phyloP scores from a whole-genome alignment of 2,888 invertebrate species.

The Thecophora atra region DNA sequence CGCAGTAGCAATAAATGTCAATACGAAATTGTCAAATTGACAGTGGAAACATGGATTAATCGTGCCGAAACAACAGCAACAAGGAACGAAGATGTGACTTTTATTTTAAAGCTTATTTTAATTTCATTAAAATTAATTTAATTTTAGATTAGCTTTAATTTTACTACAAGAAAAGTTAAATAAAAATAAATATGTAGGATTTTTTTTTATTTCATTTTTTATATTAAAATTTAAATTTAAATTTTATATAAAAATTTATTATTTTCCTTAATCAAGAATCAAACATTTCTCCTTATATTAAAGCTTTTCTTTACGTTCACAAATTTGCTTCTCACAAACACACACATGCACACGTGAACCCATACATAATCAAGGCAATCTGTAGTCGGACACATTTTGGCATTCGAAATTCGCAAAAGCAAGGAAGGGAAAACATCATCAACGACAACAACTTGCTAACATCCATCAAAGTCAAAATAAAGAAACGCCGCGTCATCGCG shows the following conservation, averaged over 20 bases:
- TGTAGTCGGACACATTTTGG: slow-evolving; percentile 21
- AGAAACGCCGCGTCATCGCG: slow-evolving; percentile 49
- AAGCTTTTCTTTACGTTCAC: background rate
- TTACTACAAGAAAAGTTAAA: background rate
- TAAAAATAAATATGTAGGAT: too few relatives aligned
- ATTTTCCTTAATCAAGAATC: slow-evolving; percentile 7
- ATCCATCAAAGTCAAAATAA: slow-evolving; percentile 66
- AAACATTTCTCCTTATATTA: background rate
- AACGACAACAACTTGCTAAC: slow-evolving; percentile 49
- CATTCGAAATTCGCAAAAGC: slow-evolving; percentile 16
- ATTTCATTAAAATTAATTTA: too few relatives aligned
- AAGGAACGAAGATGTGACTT: background rate
- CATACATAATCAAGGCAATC: slow-evolving; percentile 3
- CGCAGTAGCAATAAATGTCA: slow-evolving; percentile 25
- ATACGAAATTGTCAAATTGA: slow-evolving; percentile 24
- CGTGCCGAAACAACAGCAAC: background rate
- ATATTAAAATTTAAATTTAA: too few relatives aligned
- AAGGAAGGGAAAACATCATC: slow-evolving; percentile 39
- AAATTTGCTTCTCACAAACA: slow-evolving; percentile 23
- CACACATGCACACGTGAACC: background rate
- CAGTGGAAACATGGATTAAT: slow-evolving; percentile 18
- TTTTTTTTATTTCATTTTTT: too few relatives aligned
- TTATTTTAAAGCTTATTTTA: background rate
- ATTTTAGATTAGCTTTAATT: too few relatives aligned
- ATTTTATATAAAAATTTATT: background rate